Conservation (phyloP, 2,797 vertebrate genomes). For the Dendrocincla tyrannina region DNA sequence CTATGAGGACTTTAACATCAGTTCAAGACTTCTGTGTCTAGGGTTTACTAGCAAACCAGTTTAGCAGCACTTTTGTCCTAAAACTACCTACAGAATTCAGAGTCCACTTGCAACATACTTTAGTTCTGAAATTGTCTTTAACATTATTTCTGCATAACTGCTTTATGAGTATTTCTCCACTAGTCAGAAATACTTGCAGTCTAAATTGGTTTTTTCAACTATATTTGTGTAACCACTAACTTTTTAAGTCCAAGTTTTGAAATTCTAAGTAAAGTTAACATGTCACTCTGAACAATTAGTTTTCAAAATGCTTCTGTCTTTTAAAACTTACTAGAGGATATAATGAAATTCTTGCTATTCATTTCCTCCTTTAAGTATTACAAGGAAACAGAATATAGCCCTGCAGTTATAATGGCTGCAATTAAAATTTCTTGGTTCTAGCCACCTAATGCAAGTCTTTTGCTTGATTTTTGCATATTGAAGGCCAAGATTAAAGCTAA, state of each 20-base stretch:
- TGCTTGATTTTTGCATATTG: neutral
- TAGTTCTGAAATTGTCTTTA: neutral
- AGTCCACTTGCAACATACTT: neutral
- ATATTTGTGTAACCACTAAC: neutral
- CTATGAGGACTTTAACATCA: neutral
- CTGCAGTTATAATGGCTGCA: neutral
- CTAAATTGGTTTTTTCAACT: neutral
- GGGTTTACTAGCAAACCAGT: neutral
- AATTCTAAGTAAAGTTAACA: neutral
- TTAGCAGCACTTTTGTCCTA: neutral
- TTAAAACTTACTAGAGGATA: neutral
- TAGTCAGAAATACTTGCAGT: neutral
- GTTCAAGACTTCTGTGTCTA: neutral
- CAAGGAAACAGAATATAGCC: neutral
- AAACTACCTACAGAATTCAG: neutral
- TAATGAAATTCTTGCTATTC: neutral
- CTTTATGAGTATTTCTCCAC: neutral
- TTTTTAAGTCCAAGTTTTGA: neutral
- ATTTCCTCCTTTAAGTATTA: neutral
- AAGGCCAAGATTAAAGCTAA: neutral
- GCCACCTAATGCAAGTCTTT: neutral
- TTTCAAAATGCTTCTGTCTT: neutral
- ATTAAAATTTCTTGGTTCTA: slow-evolving; percentile 9
- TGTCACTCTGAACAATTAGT: neutral
- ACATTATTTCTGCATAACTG: neutral